Conservation (phyloP, 2,888 invertebrate genomes). For the Coelopa pilipes region DNA sequence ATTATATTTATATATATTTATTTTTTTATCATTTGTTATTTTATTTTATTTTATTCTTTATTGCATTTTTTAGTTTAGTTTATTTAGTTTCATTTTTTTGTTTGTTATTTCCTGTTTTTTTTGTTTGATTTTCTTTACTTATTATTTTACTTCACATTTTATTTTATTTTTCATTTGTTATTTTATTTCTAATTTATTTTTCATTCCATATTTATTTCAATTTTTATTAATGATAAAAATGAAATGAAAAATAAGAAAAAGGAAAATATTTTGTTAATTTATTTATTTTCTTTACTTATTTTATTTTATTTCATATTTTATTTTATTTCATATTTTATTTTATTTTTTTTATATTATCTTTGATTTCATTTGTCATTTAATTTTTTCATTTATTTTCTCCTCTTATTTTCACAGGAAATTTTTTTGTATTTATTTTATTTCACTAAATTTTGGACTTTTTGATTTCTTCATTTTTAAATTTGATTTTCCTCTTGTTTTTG, state of each 20-base stretch:
- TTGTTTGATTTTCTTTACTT: conserved; percentile 7
- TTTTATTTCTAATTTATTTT: conserved; percentile 45
- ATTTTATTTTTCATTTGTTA: conserved; percentile 36
- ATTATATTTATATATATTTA: conserved; percentile 52
- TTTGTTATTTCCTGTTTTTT: conserved; percentile 35
- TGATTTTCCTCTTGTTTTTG: background rate
- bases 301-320: no score
- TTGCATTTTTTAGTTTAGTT: conserved; percentile 30
- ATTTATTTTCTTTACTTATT: conserved; percentile 8
- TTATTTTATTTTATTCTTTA: conserved; percentile 21
- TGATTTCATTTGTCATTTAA: no score
- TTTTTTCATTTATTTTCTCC: no score
- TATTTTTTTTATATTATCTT: no score
- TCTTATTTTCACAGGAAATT: no score
- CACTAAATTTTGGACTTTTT: background rate
- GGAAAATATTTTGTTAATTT: conserved; percentile 19
- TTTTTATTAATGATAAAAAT: conserved; percentile 20
- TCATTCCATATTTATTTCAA: conserved; percentile 38
- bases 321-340: no score
- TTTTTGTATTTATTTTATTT: no score
- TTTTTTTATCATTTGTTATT: conserved; percentile 14
- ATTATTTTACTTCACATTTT: conserved; percentile 37
- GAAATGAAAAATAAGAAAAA: no score
- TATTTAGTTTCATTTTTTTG: conserved; percentile 23
- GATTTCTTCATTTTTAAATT: background rate